Evolutionary conservation across 2,113 vertebrate species (phyloP).

Genomic region (Amazona vittata): DNA sequence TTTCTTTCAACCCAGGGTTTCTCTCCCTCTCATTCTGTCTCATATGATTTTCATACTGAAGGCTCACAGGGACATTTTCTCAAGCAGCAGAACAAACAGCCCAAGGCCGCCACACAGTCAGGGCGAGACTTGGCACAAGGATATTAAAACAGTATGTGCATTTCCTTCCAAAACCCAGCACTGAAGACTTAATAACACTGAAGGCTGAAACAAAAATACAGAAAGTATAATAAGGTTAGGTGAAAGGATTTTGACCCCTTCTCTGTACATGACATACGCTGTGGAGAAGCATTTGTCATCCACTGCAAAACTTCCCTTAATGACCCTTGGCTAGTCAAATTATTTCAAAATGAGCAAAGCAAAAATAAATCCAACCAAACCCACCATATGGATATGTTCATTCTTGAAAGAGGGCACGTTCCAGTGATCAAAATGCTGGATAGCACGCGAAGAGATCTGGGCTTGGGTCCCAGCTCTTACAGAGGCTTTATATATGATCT

Average conservation of each 20-base stretch:
- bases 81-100: not conserved
- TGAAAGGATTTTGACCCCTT: not conserved
- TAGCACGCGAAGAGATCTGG: not conserved
- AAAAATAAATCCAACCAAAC: not conserved
- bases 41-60: not conserved
- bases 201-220: conserved; percentile 2
- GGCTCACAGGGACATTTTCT: not conserved
- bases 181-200: not conserved
- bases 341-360: not conserved
- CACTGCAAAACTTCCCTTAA: not conserved
- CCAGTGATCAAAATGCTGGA: not conserved
- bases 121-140: not conserved
- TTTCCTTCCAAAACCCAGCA: not conserved
- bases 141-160: conserved; percentile 1
- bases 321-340: not conserved
- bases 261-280: not conserved
- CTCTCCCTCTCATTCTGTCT: not conserved
- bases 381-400: not conserved
- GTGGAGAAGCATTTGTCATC: not conserved
- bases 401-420: not conserved
- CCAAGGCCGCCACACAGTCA: not conserved
- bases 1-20: not conserved
- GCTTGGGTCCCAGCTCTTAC: not conserved
- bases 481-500: not conserved
- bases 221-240: not conserved